Base-by-base conservation (phyloP, 2,888 invertebrate species). In the Drosophila rubida region DNA sequence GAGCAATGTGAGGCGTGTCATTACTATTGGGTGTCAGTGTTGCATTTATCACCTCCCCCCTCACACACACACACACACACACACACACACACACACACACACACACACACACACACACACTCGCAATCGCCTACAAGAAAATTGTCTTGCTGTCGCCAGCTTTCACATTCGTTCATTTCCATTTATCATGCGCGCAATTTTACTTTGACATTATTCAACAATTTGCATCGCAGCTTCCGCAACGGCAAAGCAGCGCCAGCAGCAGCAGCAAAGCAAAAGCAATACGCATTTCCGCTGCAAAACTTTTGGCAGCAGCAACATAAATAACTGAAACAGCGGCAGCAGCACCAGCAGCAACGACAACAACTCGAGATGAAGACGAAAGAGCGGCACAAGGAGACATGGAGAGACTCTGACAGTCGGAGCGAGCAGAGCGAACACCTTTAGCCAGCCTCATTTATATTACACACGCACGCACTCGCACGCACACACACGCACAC, bases 201-300 rank as follows among this genome's bases (percentile, higher is more conserved):
- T 66, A 51, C 79, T 79, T 79, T 74, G 84, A 81, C 81, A 80
- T 80, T 80, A 80, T 80, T 83, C 83, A 80, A 80, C 80, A 81
- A 81, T 81, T 81, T 84, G 84, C 81, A 81, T 69, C 64, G 67
- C 69, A 62, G 81, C 71, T 84, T 84, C 84, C 84, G 80, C 70
- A 61, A 44, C 54, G 53, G 35, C 54, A 42, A 14, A 51, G n/a
- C n/a, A n/a, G n/a, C n/a, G n/a, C n/a, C n/a, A n/a, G n/a, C n/a
- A n/a, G n/a, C n/a, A 39, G 7, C 45, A 54, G 2, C 45, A 53
- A n/a, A n/a, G 5, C 44, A 58, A 16, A n/a, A 32, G 11, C 53
- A 41, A 65, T 49, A 74, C 71, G 71, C 74, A 79, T 69, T 76
- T 76, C 79, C 67, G 76, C 66, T 67, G 65, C 78, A 78, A 78